Conservation (phyloP, 2,797 vertebrate genomes). For the Champsocephalus gunnari region DNA sequence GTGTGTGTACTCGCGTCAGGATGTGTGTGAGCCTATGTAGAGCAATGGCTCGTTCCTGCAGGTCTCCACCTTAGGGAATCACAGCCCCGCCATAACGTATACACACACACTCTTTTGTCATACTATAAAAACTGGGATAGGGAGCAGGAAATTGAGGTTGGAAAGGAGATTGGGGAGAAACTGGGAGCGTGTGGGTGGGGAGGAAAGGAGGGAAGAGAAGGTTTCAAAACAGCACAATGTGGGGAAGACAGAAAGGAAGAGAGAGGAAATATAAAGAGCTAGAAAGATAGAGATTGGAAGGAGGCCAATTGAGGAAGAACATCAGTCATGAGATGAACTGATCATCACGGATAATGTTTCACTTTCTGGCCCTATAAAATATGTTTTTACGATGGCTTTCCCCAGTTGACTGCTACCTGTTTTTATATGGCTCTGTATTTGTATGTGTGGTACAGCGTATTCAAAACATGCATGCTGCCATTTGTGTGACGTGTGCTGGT, state of each 20-base stretch:
- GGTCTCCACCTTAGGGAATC: constrained; percentile 57
- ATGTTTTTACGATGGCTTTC: constrained; percentile 66
- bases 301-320: constrained; percentile 45
- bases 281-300: constrained; percentile 14
- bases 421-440: constrained; percentile 67
- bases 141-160: constrained; percentile 63
- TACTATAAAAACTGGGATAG: constrained; percentile 50
- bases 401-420: constrained; percentile 61
- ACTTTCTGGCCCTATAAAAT: constrained; percentile 74
- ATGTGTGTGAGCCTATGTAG: constrained; percentile 25
- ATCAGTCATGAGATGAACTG: constrained; percentile 67
- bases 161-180: constrained; percentile 44
- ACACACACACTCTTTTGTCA: constrained; percentile 35
- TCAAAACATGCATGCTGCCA: constrained; percentile 24
- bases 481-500: constrained; percentile 20
- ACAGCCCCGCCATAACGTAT: constrained; percentile 20
- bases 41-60: constrained; percentile 54
- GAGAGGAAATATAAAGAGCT: neutral
- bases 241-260: constrained; percentile 6
- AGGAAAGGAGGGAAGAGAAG: neutral
- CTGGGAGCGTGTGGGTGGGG: neutral
- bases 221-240: constrained; percentile 15
- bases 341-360: constrained; percentile 74
- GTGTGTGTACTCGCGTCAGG: neutral
- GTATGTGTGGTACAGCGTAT: constrained; percentile 30